Conservation (phyloP, 35 echinoderm and acorn worm species). For the Patiria miniata region DNA sequence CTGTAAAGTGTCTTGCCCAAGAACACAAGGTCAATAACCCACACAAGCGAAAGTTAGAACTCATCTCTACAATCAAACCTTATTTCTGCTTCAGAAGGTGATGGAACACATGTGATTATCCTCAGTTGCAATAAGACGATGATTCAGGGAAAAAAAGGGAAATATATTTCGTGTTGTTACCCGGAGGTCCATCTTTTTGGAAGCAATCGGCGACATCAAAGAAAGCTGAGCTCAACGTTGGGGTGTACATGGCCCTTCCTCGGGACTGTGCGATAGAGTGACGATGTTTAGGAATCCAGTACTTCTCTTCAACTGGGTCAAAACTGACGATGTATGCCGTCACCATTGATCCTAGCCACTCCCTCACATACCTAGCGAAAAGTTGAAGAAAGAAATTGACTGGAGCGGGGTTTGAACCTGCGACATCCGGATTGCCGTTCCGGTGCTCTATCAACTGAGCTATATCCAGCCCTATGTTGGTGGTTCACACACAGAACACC, state of each 20-base stretch:
- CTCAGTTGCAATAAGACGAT: not conserved
- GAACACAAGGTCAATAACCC: no score
- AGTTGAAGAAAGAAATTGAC: no score
- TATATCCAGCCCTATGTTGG: no score
- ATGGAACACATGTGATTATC: not conserved
- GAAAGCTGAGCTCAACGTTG: not conserved
- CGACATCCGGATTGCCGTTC: no score
- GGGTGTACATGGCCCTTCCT: not conserved
- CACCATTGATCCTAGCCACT: slow-evolving; percentile 71
- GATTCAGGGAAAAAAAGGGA: not conserved
- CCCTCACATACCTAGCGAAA: slow-evolving; percentile 62
- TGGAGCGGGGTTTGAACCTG: no score
- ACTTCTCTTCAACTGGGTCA: slow-evolving; percentile 41
- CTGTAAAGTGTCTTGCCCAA: no score
- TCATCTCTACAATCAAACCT: no score
- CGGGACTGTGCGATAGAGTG: not conserved
- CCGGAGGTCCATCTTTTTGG: not conserved
- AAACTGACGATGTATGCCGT: slow-evolving; percentile 43
- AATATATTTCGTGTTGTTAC: not conserved
- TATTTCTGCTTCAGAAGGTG: no score
- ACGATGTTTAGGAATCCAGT: slow-evolving; percentile 19
- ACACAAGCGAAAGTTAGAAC: no score
- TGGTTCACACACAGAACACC: no score
- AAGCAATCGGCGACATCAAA: slow-evolving; percentile 1
- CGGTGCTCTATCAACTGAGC: no score